These are phyloP conservation scores for Mobula birostris DNA, from an alignment of 2,113 vertebrate genomes.

Conservation along the genomic window DNA sequence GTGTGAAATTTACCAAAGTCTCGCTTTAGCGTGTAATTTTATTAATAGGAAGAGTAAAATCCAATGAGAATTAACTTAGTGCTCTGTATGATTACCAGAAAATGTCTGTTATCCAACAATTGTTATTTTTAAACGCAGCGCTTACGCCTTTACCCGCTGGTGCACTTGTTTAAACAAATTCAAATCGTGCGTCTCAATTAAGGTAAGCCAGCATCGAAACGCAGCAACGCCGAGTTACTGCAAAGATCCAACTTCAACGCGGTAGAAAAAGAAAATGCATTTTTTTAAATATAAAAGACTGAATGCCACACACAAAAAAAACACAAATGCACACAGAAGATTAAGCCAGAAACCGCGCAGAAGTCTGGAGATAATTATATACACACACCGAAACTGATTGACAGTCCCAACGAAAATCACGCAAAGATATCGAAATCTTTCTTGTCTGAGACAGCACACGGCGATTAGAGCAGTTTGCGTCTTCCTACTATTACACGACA, in stretches of 20 bases:
- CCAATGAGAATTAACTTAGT: neutral
- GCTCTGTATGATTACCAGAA: neutral
- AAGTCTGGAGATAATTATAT: conserved; percentile 4
- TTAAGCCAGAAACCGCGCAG: neutral
- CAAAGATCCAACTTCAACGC: neutral
- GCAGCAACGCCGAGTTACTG: neutral
- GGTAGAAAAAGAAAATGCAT: neutral
- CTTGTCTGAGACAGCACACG: neutral
- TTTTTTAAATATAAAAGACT: neutral
- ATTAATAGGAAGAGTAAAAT: neutral
- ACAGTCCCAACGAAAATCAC: neutral
- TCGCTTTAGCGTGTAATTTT: neutral
- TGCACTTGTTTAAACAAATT: neutral
- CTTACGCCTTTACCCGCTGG: neutral
- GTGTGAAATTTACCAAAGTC: neutral
- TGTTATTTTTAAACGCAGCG: neutral
- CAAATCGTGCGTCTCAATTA: neutral
- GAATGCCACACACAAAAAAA: neutral
- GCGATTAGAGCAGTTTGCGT: neutral
- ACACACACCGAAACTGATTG: neutral
- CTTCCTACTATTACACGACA: neutral
- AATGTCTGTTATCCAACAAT: neutral
- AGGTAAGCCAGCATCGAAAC: neutral
- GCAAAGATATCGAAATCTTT: neutral
- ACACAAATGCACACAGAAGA: neutral